Conservation (phyloP, 35 echinoderm and acorn worm species). For the Ophiothrix spiculata region DNA sequence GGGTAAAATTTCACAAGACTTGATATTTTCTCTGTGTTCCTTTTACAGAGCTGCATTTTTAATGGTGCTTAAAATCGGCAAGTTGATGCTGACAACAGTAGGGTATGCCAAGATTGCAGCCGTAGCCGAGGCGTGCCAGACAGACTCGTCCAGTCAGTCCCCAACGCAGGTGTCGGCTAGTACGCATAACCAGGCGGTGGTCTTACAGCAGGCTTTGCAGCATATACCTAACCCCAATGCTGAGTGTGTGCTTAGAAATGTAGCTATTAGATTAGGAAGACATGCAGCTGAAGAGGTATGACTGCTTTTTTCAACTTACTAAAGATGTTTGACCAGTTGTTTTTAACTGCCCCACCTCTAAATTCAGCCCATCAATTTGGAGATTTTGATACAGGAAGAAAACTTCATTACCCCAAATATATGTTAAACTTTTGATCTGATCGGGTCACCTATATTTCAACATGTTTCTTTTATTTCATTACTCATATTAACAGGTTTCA, state of each 20-base stretch:
- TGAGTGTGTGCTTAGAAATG: slow-evolving; percentile 93
- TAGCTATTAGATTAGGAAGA: slow-evolving; percentile 84
- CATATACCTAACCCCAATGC: slow-evolving; percentile 91
- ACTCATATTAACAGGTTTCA: too few species aligned
- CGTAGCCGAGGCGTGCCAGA: slow-evolving; percentile 92
- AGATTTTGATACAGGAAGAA: too few species aligned
- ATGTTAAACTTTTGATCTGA: too few species aligned
- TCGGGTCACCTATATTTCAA: too few species aligned
- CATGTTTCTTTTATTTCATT: too few species aligned
- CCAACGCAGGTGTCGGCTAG: slow-evolving; percentile 50
- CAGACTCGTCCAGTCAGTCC: slow-evolving; percentile 54
- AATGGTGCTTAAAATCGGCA: slow-evolving; percentile 92
- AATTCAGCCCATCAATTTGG: too few species aligned
- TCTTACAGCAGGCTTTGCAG: slow-evolving; percentile 95
- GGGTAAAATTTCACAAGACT: too few species aligned
- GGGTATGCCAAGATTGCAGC: slow-evolving; percentile 91
- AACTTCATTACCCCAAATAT: too few species aligned
- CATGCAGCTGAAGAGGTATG: slow-evolving; percentile 91
- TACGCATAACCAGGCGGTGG: slow-evolving; percentile 89
- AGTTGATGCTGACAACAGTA: slow-evolving; percentile 95
- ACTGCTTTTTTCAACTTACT: not conserved
- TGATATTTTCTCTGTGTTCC: not conserved
- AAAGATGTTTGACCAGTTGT: too few species aligned
- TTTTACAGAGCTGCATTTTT: slow-evolving; percentile 62
- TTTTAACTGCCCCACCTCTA: too few species aligned